Evolutionary conservation across 2,888 invertebrate genomes (phyloP).

Genomic region (Allygus modestus): DNA sequence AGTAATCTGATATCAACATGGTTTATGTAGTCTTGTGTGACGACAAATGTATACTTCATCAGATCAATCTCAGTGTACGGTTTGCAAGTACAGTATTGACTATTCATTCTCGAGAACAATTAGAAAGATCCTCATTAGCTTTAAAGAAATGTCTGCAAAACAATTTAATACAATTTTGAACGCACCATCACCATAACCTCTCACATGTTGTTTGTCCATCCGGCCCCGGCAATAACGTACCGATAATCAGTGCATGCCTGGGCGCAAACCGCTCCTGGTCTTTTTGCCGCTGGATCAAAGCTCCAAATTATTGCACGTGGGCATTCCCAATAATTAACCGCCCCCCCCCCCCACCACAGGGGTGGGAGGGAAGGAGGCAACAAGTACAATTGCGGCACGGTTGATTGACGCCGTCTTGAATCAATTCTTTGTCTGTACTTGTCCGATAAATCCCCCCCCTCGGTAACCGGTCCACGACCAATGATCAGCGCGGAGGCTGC

Average conservation of each 20-base stretch:
- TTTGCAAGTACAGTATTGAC: no score
- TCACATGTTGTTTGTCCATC: no score
- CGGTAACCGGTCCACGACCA: conserved; percentile 41
- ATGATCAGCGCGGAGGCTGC: conserved; percentile 36
- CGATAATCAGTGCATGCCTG: conserved; percentile 13
- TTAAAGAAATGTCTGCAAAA: no score
- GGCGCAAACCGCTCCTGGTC: conserved; percentile 11
- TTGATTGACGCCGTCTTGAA: conserved; percentile 58
- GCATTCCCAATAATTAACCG: conserved; percentile 35
- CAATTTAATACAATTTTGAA: no score
- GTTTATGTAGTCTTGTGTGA: no score
- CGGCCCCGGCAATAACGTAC: no score
- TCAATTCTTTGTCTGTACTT: conserved; percentile 56
- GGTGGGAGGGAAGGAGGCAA: background rate
- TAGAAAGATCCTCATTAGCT: no score
- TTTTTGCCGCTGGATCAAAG: conserved; percentile 42
- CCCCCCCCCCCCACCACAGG: background rate
- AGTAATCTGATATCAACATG: no score
- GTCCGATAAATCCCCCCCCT: conserved; percentile 56
- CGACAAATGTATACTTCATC: no score
- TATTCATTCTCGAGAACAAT: no score
- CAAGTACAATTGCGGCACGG: conserved; percentile 47
- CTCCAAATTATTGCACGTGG: conserved; percentile 42
- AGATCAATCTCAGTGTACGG: no score
- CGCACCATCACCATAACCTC: no score